Evolutionary conservation across 1,140 invertebrate species (phyloP).

Genomic region (Gonioctena quinquepunctata): DNA sequence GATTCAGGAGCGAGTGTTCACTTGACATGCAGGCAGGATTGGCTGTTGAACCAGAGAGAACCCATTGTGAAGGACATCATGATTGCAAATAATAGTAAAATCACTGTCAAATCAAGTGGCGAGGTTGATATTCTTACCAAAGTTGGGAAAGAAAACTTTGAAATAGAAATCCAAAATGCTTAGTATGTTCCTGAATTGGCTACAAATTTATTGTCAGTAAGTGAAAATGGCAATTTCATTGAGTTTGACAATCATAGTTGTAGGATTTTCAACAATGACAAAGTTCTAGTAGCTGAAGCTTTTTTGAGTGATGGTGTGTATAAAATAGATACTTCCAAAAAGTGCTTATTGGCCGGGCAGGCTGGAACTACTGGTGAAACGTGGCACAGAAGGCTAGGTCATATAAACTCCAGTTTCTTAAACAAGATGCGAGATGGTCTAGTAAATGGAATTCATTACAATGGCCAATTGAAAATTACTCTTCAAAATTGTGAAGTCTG

Average conservation of each 20-base stretch:
- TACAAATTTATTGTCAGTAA: background rate
- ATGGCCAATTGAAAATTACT: background rate
- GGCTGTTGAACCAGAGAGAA: too few species aligned
- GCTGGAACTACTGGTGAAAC: too few species aligned
- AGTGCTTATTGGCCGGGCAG: background rate
- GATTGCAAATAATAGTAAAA: slow-evolving; percentile 18
- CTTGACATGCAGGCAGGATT: too few species aligned
- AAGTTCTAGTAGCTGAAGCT: slow-evolving; percentile 33
- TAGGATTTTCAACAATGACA: slow-evolving; percentile 30
- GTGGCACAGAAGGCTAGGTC: slow-evolving; percentile 11
- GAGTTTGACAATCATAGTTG: slow-evolving; percentile 28
- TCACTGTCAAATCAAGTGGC: slow-evolving; percentile 7
- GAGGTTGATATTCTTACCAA: slow-evolving; percentile 3
- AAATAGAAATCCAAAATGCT: slow-evolving; percentile 2
- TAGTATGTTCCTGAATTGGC: slow-evolving; percentile 22
- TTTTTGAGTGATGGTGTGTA: slow-evolving; percentile 34
- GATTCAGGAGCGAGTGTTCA: too few species aligned
- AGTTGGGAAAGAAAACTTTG: too few species aligned
- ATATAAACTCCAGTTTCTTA: slow-evolving; percentile 12
- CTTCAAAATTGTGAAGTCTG: slow-evolving; percentile 14
- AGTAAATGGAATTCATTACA: slow-evolving; percentile 10
- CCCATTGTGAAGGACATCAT: slow-evolving; percentile 1
- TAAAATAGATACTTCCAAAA: slow-evolving; percentile 20
- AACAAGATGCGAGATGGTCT: slow-evolving; percentile 15
- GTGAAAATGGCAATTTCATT: slow-evolving; percentile 20